These are phyloP conservation scores for Prunella fulvescens DNA, from an alignment of 2,113 vertebrate genomes.

Conservation along the genomic window DNA sequence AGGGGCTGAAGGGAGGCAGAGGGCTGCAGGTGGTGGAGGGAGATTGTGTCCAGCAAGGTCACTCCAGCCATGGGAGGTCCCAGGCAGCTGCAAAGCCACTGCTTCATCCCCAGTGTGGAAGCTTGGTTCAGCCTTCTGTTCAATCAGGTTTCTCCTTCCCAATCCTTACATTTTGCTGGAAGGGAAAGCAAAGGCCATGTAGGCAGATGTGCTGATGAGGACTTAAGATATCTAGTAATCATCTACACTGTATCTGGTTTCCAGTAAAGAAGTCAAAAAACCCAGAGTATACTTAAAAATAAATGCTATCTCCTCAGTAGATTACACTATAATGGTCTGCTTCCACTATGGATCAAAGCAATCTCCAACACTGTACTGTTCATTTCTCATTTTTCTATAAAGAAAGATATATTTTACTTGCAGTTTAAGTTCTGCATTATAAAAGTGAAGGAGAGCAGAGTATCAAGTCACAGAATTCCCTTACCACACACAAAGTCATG, in stretches of 20 bases:
- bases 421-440: neutral
- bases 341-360: neutral
- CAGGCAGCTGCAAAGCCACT: neutral
- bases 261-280: neutral
- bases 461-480: neutral
- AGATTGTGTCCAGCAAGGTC: neutral
- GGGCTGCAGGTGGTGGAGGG: neutral
- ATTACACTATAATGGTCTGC: neutral
- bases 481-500: neutral
- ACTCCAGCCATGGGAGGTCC: fast-evolving
- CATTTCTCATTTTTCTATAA: neutral
- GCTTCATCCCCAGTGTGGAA: neutral
- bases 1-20: too few species aligned
- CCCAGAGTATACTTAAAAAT: neutral
- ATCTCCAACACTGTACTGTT: neutral
- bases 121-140: neutral
- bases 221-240: neutral
- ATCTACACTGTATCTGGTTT: neutral
- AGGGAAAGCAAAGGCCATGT: neutral
- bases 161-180: neutral
- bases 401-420: neutral
- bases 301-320: neutral
- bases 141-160: neutral
- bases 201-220: neutral
- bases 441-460: neutral